Evolutionary conservation across 2,888 invertebrate genomes (phyloP), one percentile per base, ranked within the genome.

Genomic region (Acheta domesticus): DNA sequence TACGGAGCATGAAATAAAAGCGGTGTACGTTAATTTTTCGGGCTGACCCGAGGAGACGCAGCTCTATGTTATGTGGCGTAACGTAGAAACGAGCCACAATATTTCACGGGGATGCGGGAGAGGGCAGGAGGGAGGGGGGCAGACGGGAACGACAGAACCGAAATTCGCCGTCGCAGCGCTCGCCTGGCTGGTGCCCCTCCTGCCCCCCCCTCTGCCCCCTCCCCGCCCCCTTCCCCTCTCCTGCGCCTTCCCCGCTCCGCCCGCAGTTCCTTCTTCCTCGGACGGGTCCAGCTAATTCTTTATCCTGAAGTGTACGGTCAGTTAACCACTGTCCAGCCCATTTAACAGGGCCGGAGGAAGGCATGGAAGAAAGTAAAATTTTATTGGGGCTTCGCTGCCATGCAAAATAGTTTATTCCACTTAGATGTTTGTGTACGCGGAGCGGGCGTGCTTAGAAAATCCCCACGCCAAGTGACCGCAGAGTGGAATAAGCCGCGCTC

Each of bases 251-350:
- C 62, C 62, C 62, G 16, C 16, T n/a, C 14, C n/a, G 16, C 62
- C 62, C 4, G 16, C n/a, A 14, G 14, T n/a, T 5, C 62, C 62
- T n/a, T n/a, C 62, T 62, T n/a, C 62, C n/a, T n/a, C 62, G 14
- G 16, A 5, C 16, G 14, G 16, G 16, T 14, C 62, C 62, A 11
- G 62, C 62, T 62, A 62, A 62, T 62, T 62, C 62, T 62, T 62
- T 62, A 62, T 62, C 62, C 62, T 62, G 62, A 62, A 62, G 62
- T 19, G 62, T n/a, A 62, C 62, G 62, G 62, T 62, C 62, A 62
- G 62, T 62, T 62, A 62, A 62, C 62, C 62, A 62, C 62, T 62
- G 62, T 62, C 62, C 62, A 62, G 62, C 62, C 62, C 62, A 62
- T 62, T 62, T 62, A 62, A n/a, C 62, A 62, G n/a, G 62, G n/a